Percentiles rank a stretch among this genome's conserved stretches.
These are phyloP conservation scores for Rhopalosiphum nymphaeae DNA, from an alignment of 2,888 invertebrate genomes.

Conservation along the genomic window DNA sequence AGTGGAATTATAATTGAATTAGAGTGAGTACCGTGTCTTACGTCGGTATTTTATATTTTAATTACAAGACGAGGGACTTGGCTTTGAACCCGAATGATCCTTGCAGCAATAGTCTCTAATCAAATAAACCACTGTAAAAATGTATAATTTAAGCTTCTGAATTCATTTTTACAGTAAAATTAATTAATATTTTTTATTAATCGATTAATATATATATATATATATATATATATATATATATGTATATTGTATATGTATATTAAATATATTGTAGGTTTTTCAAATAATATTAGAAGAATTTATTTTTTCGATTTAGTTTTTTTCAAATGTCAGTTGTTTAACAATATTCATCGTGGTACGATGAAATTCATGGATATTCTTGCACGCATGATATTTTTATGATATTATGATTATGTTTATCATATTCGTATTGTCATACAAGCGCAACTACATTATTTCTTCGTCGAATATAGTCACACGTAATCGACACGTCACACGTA, in stretches of 20 bases:
- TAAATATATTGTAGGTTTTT: not conserved
- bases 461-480: not conserved
- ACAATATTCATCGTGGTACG: not conserved
- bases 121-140: slow-evolving; percentile 11
- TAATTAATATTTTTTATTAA: not conserved
- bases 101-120: not conserved
- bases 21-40: not conserved
- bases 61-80: not conserved
- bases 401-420: not conserved
- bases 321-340: not conserved
- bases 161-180: not conserved
- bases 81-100: not conserved
- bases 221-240: too few species aligned
- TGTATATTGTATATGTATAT: too few species aligned
- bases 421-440: not conserved
- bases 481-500: not conserved
- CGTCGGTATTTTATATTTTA: not conserved
- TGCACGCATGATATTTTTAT: not conserved
- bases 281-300: not conserved
- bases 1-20: slow-evolving; percentile 4
- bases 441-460: not conserved
- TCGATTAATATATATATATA: not conserved
- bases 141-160: not conserved
- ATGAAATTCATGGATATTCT: not conserved
- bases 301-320: not conserved